These are phyloP conservation scores for Rousettus leschenaultii DNA, from an alignment of 2,113 vertebrate genomes.

Conservation along the genomic window DNA sequence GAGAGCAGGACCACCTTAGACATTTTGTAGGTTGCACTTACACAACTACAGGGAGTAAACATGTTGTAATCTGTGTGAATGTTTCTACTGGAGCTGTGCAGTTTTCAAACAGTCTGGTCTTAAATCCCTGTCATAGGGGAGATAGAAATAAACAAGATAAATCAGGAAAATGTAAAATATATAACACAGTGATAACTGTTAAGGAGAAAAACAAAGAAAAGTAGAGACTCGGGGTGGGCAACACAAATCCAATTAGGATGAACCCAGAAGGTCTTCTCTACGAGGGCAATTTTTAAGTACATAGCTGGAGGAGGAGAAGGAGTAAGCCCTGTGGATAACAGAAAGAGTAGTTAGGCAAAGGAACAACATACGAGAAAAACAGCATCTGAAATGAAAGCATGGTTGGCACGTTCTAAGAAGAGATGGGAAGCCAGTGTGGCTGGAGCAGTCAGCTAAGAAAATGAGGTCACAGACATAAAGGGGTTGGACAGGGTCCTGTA, in stretches of 20 bases:
- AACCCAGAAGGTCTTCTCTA: not conserved
- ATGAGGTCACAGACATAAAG: not conserved
- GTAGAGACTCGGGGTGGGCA: not conserved
- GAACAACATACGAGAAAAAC: not conserved
- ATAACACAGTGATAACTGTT: not conserved
- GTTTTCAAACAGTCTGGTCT: not conserved
- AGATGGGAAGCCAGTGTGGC: not conserved
- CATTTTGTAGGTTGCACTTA: not conserved
- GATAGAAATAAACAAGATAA: not conserved
- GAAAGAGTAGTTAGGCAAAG: not conserved
- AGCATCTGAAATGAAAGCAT: not conserved
- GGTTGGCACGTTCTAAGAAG: not conserved
- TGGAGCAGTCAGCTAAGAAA: conserved; percentile 29
- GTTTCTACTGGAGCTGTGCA: not conserved
- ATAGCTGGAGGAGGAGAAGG: not conserved
- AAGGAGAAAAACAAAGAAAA: not conserved
- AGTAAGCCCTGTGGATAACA: not conserved
- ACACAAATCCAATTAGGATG: not conserved
- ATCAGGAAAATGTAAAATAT: not conserved
- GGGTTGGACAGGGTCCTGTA: not conserved
- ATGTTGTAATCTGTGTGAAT: not conserved
- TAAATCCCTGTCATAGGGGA: not conserved
- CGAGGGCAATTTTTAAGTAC: not conserved
- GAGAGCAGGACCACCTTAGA: not conserved
- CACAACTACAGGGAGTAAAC: not conserved